Conservation (phyloP, 2,113 vertebrate genomes). For the Potamarius usumacintae region DNA sequence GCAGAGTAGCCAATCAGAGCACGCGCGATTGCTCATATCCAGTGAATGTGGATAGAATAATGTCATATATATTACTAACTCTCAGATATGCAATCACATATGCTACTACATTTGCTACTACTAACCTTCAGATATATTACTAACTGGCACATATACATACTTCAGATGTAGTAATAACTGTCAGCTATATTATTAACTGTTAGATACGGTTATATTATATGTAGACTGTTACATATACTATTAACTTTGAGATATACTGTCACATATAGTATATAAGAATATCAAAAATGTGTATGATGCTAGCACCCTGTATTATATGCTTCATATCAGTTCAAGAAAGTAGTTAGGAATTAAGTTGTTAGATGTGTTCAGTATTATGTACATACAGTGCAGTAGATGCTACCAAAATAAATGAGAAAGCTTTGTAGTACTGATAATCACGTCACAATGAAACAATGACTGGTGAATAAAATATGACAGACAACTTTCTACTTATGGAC, state of each 20-base stretch:
- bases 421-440: not conserved
- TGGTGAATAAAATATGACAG: not conserved
- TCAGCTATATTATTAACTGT: not conserved
- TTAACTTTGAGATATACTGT: not conserved
- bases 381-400: not conserved
- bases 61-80: not conserved
- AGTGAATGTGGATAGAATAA: no score
- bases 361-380: not conserved
- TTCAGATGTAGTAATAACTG: not conserved
- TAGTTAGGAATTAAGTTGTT: not conserved
- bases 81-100: not conserved
- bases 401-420: not conserved
- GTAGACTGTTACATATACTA: not conserved
- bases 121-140: not conserved
- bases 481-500: not conserved
- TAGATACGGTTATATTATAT: no score
- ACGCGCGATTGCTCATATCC: no score
- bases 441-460: not conserved
- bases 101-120: not conserved
- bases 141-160: not conserved
- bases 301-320: not conserved
- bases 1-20: no score
- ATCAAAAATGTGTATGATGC: not conserved
- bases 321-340: not conserved
- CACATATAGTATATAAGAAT: not conserved